Evolutionary conservation across 2,888 invertebrate genomes (phyloP).

Genomic region (Sinotaia quadrata): DNA sequence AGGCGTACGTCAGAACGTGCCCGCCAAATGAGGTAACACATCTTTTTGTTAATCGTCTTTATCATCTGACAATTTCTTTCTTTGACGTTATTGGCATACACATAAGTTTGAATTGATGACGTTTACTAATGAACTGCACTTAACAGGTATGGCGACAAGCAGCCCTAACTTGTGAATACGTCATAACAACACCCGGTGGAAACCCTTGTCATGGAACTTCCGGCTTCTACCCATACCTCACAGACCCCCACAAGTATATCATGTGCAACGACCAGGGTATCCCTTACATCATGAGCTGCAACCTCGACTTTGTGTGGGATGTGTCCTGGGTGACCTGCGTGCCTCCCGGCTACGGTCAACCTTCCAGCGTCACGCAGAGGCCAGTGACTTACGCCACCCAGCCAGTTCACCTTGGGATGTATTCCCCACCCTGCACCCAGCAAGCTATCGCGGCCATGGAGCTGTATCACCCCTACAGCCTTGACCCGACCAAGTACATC

Average conservation of each 20-base stretch:
- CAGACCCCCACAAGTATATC: constrained; percentile 48
- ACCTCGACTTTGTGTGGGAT: constrained; percentile 25
- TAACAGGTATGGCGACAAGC: constrained; percentile 44
- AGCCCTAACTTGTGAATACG: constrained; percentile 40
- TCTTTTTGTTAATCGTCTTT: background rate
- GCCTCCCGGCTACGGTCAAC: constrained; percentile 1
- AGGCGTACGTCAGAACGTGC: constrained; percentile 47
- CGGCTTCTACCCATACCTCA: constrained; percentile 38
- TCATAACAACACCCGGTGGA: background rate
- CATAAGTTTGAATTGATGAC: too few relatives aligned
- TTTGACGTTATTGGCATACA: too few relatives aligned
- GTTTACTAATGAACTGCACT: too few relatives aligned
- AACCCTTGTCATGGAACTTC: background rate
- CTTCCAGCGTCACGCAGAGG: background rate
- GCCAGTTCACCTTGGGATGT: constrained; percentile 9
- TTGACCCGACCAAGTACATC: constrained; percentile 46
- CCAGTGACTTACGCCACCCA: constrained; percentile 3
- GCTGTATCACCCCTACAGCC: constrained; percentile 40
- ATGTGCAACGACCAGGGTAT: constrained; percentile 31
- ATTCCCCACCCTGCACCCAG: constrained; percentile 40
- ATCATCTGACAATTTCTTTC: background rate
- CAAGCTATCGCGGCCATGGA: constrained; percentile 32
- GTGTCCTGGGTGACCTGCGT: constrained; percentile 37
- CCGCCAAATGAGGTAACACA: constrained; percentile 35
- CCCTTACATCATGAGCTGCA: constrained; percentile 36